phyloP scores from a whole-genome alignment of 2,888 invertebrate genomes.

The Dolichomitus sp. region DNA sequence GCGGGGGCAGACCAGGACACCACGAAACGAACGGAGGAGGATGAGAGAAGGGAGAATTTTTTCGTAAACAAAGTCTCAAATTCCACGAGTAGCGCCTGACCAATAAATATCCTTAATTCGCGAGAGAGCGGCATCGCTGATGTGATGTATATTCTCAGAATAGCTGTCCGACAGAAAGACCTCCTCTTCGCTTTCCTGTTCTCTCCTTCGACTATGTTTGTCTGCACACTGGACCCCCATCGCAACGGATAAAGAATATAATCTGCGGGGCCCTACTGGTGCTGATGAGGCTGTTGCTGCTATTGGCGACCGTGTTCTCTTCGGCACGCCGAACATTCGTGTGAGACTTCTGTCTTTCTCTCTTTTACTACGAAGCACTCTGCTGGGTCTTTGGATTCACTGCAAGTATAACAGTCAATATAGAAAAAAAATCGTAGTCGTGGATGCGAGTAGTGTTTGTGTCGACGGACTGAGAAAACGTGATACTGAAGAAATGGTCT shows the following conservation, averaged over 20 bases:
- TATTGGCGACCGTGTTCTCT: constrained; percentile 44
- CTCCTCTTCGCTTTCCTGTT: constrained; percentile 54
- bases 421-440: background rate
- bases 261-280: constrained; percentile 35
- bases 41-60: constrained; percentile 47
- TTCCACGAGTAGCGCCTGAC: constrained; percentile 82
- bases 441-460: background rate
- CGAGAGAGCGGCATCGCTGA: constrained; percentile 69
- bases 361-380: constrained; percentile 5
- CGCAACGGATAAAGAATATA: constrained; percentile 74
- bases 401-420: background rate
- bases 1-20: constrained; percentile 54
- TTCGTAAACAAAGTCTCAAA: constrained; percentile 78
- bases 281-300: constrained; percentile 1
- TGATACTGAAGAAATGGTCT: background rate
- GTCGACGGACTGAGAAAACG: background rate
- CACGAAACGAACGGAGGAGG: constrained; percentile 34
- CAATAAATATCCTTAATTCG: constrained; percentile 82
- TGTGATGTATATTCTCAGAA: constrained; percentile 82
- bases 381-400: background rate
- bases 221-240: constrained; percentile 50
- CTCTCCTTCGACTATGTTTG: constrained; percentile 32
- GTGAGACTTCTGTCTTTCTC: constrained; percentile 18
- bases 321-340: constrained; percentile 46
- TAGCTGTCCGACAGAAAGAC: constrained; percentile 64